These are phyloP conservation scores for Ferdinandea cuprea DNA, from an alignment of 2,888 invertebrate genomes.

Conservation along the genomic window DNA sequence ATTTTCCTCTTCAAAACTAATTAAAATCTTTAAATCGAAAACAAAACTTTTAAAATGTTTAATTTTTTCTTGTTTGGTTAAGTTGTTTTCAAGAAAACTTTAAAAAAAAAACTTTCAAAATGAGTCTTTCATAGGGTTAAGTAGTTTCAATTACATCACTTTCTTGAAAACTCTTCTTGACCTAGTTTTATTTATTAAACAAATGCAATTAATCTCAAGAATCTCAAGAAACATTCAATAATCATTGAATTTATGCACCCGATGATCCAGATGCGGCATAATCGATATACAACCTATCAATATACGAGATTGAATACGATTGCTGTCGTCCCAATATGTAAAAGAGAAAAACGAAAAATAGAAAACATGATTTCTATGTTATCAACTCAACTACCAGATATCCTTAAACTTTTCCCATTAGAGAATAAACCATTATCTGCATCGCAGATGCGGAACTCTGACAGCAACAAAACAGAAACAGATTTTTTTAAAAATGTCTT, in stretches of 20 bases:
- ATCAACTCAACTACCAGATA: conserved; percentile 64
- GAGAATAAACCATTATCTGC: conserved; percentile 58
- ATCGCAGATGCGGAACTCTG: conserved; percentile 55
- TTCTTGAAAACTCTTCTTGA: conserved; percentile 33
- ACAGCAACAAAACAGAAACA: conserved; percentile 45
- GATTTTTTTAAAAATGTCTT: conserved; percentile 46
- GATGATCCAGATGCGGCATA: conserved; percentile 36
- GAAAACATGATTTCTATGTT: conserved; percentile 35
- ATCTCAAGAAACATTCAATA: conserved; percentile 29
- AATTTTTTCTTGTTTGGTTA: conserved; percentile 3
- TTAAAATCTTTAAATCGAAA: conserved; percentile 59
- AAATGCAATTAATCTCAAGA: conserved; percentile 67
- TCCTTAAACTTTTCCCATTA: conserved; percentile 70
- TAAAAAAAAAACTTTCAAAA: neutral
- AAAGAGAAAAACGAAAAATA: conserved; percentile 7
- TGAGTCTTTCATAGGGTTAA: conserved; percentile 49
- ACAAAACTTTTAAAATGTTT: conserved; percentile 21
- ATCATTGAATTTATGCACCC: conserved; percentile 49
- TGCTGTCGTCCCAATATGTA: conserved; percentile 35
- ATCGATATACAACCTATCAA: conserved; percentile 7
- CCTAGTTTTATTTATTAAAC: conserved; percentile 43
- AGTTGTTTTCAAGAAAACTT: neutral
- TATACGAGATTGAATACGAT: conserved; percentile 31
- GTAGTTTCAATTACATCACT: conserved; percentile 23
- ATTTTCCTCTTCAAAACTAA: conserved; percentile 37